Percentiles rank a stretch among this genome's conserved stretches.
Conservation (phyloP, 64 coral and sea anemone genomes). For the Montipora capricornis region DNA sequence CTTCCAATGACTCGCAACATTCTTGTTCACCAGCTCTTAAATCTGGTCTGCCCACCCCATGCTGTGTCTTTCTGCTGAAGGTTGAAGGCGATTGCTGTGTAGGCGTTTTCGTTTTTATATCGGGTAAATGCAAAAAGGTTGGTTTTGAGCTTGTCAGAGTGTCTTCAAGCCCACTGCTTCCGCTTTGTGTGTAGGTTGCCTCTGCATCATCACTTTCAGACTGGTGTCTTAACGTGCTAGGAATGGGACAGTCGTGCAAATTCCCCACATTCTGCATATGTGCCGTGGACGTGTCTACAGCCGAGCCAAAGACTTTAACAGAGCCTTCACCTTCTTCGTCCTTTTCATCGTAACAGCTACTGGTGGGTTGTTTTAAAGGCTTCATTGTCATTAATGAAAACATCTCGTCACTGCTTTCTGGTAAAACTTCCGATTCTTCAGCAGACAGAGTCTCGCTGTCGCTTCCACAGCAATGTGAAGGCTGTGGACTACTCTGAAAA, state of each 20-base stretch:
- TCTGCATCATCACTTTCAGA: conserved; percentile 11
- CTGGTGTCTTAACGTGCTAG: not conserved
- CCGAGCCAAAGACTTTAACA: not conserved
- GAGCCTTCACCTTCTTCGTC: not conserved
- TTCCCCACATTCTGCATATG: not conserved
- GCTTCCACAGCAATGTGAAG: conserved; percentile 64
- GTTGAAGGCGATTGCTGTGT: conserved; percentile 37
- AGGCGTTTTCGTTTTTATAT: not conserved
- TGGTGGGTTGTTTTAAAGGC: not conserved
- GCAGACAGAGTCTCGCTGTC: conserved; percentile 94
- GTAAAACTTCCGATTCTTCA: conserved; percentile 81
- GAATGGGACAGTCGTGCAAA: not conserved
- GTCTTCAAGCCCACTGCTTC: conserved; percentile 17
- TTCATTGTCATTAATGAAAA: conserved; percentile 35
- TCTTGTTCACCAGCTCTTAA: conserved; percentile 6
- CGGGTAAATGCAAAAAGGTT: not conserved
- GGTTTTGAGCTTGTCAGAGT: not conserved
- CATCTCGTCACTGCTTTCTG: conserved; percentile 90
- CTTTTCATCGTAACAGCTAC: not conserved
- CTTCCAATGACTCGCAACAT: not conserved
- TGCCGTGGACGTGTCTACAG: not conserved
- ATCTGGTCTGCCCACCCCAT: not conserved
- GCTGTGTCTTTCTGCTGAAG: conserved; percentile 12
- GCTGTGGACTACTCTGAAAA: conserved; percentile 35
- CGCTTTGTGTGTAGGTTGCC: not conserved